phyloP scores from a whole-genome alignment of 2,797 vertebrate genomes.

The Labeo calbasu region DNA sequence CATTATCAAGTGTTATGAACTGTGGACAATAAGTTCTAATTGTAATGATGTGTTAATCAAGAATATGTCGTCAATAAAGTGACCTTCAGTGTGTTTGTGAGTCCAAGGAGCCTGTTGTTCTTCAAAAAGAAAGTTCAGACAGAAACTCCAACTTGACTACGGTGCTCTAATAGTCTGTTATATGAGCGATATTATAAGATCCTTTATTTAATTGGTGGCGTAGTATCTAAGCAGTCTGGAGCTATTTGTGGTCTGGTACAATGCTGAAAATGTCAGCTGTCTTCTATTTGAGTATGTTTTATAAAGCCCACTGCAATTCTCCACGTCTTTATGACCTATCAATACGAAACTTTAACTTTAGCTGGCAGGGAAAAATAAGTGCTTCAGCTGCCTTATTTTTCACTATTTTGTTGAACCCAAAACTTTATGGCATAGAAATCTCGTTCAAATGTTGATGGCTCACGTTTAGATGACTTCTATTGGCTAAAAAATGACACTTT shows the following conservation, averaged over 20 bases:
- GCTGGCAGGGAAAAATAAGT: not conserved
- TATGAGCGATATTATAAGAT: slow-evolving; percentile 63
- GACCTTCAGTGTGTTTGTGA: slow-evolving; percentile 42
- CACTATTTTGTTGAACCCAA: not conserved
- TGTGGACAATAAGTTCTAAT: slow-evolving; percentile 34
- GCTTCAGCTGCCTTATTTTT: not conserved
- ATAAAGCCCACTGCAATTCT: slow-evolving; percentile 72
- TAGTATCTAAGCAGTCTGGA: slow-evolving; percentile 69
- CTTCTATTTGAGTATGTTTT: slow-evolving; percentile 69
- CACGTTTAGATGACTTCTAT: not conserved
- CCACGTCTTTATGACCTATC: slow-evolving; percentile 54
- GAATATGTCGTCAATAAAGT: slow-evolving; percentile 39
- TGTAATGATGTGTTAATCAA: slow-evolving; percentile 51
- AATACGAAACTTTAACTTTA: slow-evolving; percentile 31
- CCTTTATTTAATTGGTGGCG: slow-evolving; percentile 79
- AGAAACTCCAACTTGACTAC: slow-evolving; percentile 69
- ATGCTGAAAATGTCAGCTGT: slow-evolving; percentile 86
- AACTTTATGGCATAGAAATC: not conserved
- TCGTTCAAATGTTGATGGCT: not conserved
- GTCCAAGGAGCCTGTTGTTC: slow-evolving; percentile 35
- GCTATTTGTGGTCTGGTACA: slow-evolving; percentile 82
- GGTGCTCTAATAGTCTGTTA: slow-evolving; percentile 68
- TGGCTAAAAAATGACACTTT: not conserved
- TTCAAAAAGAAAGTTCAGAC: slow-evolving; percentile 56
- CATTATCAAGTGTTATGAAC: not conserved